Evolutionary conservation across 1,140 invertebrate species (phyloP), one percentile per base, ranked within the genome.

Genomic region (Tribolium castaneum): DNA sequence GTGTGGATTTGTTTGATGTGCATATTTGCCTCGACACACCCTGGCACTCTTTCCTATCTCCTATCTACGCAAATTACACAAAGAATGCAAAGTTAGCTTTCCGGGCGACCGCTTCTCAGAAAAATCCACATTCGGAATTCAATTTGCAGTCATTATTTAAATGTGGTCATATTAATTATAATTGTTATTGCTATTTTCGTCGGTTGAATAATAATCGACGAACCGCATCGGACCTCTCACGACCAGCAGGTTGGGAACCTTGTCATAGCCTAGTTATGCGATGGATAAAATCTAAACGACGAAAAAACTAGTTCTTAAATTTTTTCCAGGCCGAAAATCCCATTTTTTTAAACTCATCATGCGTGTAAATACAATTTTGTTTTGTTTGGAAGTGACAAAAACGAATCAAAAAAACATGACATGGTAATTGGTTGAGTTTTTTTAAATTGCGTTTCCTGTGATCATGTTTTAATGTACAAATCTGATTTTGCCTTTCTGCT

Each of bases 121-220:
- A 52, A 52, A 52, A 45, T 45, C 39, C n/a, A 19, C 12, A 52
- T 45, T 45, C 39, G 51, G 51, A 52, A 35, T 66, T 66, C 59
- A 66, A 34, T 35, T 13, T 14, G 35, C 39, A 35, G 12, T 30
- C 30, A 66, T 66, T 35, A 35, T 35, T 14, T 66, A 35, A 66
- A 66, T 35, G 59, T 66, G 25, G 30, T 12, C 39, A 45, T 66
- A 12, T 66, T 66, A 66, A 66, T 66, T 66, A 66, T 66, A 34
- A 66, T 66, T 66, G 59, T 66, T 66, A 34, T 14, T 66, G 59
- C 59, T 66, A 66, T 66, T 66, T 66, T 66, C n/a, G 59, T 66
- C 59, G 59, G 59, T 66, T 66, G 59, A 66, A 66, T 66, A 59
- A 59, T 59, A 66, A 66, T 66, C 59, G 59, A n/a, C 59, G 59